A percentile compares a stretch with the other conserved stretches of the same genome.
Conservation (phyloP, 2,797 vertebrate species). For the Sebastes goodei region DNA sequence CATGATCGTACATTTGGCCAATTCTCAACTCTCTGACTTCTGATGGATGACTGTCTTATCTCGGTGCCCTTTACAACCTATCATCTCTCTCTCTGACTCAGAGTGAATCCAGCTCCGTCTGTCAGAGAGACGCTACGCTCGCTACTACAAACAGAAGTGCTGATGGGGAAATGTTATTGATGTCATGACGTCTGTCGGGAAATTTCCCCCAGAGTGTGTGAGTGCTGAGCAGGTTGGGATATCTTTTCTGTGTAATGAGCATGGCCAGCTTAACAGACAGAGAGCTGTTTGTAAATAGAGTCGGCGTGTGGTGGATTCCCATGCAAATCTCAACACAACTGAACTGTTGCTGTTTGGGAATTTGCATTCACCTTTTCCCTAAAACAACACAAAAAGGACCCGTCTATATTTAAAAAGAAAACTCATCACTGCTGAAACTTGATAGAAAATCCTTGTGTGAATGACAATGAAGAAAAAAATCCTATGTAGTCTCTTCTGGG, state of each 20-base stretch:
- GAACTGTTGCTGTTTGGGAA: slow-evolving; percentile 25
- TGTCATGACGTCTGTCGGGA: slow-evolving; percentile 56
- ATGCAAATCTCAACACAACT: slow-evolving; percentile 67
- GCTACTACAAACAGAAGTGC: slow-evolving; percentile 38
- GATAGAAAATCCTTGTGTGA: neutral
- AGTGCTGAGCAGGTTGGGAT: slow-evolving; percentile 39
- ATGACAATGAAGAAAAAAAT: neutral
- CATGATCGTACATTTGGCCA: neutral
- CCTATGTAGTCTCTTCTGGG: neutral
- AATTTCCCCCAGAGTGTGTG: slow-evolving; percentile 49
- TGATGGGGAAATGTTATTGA: slow-evolving; percentile 62
- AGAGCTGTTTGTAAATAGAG: slow-evolving; percentile 25
- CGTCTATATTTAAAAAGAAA: slow-evolving; percentile 8
- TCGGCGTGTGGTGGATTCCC: neutral
- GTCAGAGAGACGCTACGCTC: slow-evolving; percentile 10
- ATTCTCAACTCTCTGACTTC: neutral
- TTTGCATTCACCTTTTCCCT: slow-evolving; percentile 66
- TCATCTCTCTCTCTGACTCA: slow-evolving; percentile 33
- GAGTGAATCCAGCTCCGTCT: slow-evolving; percentile 34
- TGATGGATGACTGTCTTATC: neutral
- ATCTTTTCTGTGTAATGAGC: neutral
- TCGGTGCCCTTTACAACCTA: slow-evolving; percentile 28
- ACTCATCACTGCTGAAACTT: neutral
- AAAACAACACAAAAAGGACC: neutral
- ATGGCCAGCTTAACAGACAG: neutral